These are phyloP conservation scores for Heliconius melpomene DNA, from an alignment of 1,140 invertebrate genomes.

Conservation along the genomic window DNA sequence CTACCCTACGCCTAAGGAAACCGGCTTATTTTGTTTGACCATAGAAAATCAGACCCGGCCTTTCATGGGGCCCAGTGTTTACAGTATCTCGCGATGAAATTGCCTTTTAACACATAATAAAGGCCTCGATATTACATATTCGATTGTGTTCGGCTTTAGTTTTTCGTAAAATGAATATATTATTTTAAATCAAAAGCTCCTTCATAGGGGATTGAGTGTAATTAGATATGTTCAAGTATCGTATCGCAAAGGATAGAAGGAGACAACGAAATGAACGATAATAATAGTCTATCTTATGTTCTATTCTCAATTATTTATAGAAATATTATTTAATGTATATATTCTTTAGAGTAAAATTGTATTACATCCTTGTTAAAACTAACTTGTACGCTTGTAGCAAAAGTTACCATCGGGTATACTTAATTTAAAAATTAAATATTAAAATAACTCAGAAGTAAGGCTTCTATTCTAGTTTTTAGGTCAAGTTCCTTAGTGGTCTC, in stretches of 20 bases:
- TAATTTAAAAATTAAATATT: slow-evolving; percentile 15
- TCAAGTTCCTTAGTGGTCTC: slow-evolving; percentile 14
- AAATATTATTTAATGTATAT: no score
- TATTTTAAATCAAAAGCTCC: background rate
- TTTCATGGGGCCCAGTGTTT: slow-evolving; percentile 27
- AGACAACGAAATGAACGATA: background rate
- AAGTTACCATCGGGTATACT: background rate
- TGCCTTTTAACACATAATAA: slow-evolving; percentile 31
- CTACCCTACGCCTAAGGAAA: slow-evolving; percentile 44
- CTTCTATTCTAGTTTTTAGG: slow-evolving; percentile 13
- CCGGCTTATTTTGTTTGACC: slow-evolving; percentile 48
- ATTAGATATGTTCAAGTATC: background rate
- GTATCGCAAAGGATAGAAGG: background rate
- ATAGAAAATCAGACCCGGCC: slow-evolving; percentile 37
- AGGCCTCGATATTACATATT: slow-evolving; percentile 9
- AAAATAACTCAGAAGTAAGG: background rate
- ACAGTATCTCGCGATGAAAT: slow-evolving; percentile 33
- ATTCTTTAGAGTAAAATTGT: background rate
- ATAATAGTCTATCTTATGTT: background rate
- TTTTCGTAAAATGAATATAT: background rate
- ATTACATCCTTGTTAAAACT: background rate
- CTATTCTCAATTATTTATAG: background rate
- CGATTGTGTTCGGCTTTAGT: background rate
- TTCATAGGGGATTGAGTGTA: background rate
- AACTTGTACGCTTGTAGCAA: background rate